phyloP scores from a whole-genome alignment of 2,113 vertebrate species.

The Apaloderma vittatum region DNA sequence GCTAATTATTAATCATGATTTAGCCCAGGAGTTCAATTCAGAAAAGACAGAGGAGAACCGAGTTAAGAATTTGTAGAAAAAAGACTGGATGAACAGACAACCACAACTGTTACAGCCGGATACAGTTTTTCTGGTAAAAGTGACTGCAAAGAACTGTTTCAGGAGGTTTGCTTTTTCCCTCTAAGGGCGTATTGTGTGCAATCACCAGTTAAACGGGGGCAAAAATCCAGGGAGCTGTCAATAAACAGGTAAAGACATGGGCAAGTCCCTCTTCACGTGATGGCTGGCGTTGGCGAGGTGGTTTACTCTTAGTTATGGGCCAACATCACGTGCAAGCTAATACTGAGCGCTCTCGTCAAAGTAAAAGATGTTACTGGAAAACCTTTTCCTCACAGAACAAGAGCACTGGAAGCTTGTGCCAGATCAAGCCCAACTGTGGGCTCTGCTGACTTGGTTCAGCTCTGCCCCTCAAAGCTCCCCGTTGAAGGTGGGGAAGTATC shows the following conservation, averaged over 20 bases:
- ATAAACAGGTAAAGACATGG: neutral
- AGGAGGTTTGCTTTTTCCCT: neutral
- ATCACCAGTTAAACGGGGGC: neutral
- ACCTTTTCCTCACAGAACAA: neutral
- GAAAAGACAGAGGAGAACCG: neutral
- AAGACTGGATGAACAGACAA: neutral
- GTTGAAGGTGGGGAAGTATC: neutral
- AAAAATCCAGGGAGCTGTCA: neutral
- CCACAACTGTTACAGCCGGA: accelerated
- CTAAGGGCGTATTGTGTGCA: neutral
- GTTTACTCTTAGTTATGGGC: neutral
- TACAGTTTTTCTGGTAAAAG: neutral
- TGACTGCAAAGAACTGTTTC: too few species aligned
- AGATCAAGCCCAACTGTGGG: too few species aligned
- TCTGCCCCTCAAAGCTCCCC: neutral
- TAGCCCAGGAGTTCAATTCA: neutral
- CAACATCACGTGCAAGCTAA: too few species aligned
- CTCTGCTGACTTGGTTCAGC: neutral
- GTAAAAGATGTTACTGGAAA: neutral
- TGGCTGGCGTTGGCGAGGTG: neutral
- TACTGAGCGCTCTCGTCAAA: neutral
- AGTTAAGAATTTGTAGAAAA: too few species aligned
- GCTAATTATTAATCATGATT: neutral
- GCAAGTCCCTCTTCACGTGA: neutral
- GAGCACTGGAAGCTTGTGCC: neutral